These are phyloP conservation scores for Promerops cafer DNA, from an alignment of 2,113 vertebrate genomes.

Conservation along the genomic window DNA sequence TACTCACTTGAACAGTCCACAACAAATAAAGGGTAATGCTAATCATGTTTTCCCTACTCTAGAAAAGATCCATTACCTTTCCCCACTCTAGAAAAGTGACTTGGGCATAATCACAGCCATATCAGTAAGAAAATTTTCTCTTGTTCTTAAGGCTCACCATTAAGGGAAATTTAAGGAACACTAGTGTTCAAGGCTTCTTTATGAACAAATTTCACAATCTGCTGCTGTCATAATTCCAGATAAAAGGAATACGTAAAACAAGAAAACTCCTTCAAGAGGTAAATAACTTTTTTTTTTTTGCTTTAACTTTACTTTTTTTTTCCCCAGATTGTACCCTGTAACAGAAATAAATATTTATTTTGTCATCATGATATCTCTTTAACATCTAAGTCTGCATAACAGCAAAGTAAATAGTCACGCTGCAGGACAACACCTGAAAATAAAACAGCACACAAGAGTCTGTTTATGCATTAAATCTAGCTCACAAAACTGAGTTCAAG, in stretches of 20 bases:
- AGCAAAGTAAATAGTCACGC: not conserved
- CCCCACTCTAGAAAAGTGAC: not conserved
- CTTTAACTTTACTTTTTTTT: not conserved
- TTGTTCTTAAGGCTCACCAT: not conserved
- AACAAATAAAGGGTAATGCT: not conserved
- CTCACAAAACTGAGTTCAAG: not conserved
- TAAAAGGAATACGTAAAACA: not conserved
- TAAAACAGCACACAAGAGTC: not conserved
- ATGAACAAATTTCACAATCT: not conserved
- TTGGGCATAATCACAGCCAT: not conserved
- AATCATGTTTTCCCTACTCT: not conserved
- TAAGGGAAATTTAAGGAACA: not conserved
- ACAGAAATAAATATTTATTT: not conserved
- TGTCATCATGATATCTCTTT: not conserved
- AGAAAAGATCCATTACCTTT: not conserved
- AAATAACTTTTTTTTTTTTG: not conserved
- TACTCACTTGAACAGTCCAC: not conserved
- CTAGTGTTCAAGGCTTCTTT: not conserved
- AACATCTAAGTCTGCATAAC: not conserved
- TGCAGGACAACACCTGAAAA: not conserved
- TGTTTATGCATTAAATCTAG: not conserved
- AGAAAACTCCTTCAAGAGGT: not conserved
- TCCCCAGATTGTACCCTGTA: not conserved
- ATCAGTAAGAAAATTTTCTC: not conserved
- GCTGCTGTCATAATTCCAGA: not conserved